Percentiles rank a stretch among this genome's conserved stretches.
These are phyloP conservation scores for Micromussa lordhowensis DNA, from an alignment of 92 coral and sea anemone genomes.

Conservation along the genomic window DNA sequence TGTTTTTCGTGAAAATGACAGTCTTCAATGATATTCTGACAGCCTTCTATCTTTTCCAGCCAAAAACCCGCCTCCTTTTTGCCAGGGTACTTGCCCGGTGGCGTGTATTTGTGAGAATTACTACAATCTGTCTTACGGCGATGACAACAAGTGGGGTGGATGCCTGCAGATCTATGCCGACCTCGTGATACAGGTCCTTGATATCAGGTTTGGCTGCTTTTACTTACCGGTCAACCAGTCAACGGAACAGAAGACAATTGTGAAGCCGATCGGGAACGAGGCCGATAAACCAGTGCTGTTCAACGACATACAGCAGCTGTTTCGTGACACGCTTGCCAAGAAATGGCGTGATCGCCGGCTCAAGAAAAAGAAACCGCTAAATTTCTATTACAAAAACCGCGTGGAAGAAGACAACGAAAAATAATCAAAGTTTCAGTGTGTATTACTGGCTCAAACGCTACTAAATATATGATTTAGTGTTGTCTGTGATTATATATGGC, in stretches of 20 bases:
- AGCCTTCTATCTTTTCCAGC: conserved; percentile 1
- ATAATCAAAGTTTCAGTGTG: not conserved
- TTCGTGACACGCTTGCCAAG: not conserved
- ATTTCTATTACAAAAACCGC: conserved; percentile 7
- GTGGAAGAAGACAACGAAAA: not conserved
- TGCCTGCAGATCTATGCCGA: conserved; percentile 39
- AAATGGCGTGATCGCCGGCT: not conserved
- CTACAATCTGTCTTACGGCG: conserved; percentile 33
- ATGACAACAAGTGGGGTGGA: conserved; percentile 40
- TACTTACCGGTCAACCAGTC: conserved; percentile 1
- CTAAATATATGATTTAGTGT: not conserved
- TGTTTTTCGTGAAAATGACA: too few relatives aligned
- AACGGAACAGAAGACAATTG: not conserved
- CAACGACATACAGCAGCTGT: not conserved
- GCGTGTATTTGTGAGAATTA: conserved; percentile 25
- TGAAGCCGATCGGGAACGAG: too few relatives aligned
- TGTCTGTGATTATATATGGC: not conserved
- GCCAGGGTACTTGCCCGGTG: conserved; percentile 1
- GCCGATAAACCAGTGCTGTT: not conserved
- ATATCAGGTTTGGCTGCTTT: conserved; percentile 15
- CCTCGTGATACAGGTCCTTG: not conserved
- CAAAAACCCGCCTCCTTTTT: conserved; percentile 32
- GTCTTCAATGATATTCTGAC: not conserved
- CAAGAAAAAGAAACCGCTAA: not conserved
- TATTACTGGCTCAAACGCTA: not conserved